phyloP scores from a whole-genome alignment of 2,888 invertebrate species.

The Drosophila maculinotata region DNA sequence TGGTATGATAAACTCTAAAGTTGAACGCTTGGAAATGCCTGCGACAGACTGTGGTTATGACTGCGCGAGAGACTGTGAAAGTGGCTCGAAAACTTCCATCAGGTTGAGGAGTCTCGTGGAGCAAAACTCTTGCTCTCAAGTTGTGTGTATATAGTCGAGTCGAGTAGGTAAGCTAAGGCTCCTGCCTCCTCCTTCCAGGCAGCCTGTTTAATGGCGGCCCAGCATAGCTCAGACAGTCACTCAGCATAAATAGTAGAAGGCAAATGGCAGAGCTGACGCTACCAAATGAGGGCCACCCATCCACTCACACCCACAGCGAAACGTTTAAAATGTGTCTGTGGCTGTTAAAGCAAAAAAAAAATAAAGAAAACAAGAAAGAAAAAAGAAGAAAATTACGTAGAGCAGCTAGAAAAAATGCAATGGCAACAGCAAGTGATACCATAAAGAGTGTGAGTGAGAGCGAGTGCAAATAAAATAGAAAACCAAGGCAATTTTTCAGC shows the following conservation, averaged over 20 bases:
- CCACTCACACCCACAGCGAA: constrained; percentile 22
- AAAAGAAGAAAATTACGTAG: constrained; percentile 24
- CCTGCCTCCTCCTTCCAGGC: not conserved
- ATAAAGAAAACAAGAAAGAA: constrained; percentile 4
- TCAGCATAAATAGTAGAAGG: constrained; percentile 62
- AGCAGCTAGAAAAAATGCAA: constrained; percentile 44
- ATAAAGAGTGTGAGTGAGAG: constrained; percentile 23
- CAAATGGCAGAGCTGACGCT: constrained; percentile 41
- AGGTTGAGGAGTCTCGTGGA: constrained; percentile 23
- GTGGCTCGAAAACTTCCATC: constrained; percentile 48
- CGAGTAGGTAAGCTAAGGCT: constrained; percentile 20
- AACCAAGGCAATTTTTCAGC: constrained; percentile 75
- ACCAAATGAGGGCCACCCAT: constrained; percentile 28
- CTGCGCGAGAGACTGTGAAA: constrained; percentile 59
- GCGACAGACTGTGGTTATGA: constrained; percentile 39
- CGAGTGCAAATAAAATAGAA: constrained; percentile 68
- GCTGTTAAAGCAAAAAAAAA: constrained; percentile 19
- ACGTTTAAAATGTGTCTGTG: constrained; percentile 63
- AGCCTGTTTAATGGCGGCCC: constrained; percentile 50
- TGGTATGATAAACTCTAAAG: constrained; percentile 51
- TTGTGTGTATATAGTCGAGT: constrained; percentile 26
- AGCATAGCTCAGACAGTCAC: constrained; percentile 60
- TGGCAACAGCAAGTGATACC: constrained; percentile 37
- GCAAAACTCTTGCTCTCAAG: constrained; percentile 41
- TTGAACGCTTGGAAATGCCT: constrained; percentile 21